Percentiles rank a stretch among this genome's conserved stretches.
Conservation (phyloP, 2,113 vertebrate species). For the Naja naja region DNA sequence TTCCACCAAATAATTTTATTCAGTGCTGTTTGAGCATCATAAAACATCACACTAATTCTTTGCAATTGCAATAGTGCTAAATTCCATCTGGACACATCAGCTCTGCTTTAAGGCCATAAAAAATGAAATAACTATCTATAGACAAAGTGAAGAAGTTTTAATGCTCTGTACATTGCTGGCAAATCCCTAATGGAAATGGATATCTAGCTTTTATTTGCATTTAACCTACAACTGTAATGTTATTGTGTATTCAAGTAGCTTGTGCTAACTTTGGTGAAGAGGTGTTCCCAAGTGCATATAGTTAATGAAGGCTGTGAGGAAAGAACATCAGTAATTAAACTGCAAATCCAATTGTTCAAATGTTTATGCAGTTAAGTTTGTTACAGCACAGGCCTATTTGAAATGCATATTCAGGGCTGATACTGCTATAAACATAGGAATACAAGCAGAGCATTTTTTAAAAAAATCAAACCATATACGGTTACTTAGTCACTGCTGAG, state of each 20-base stretch:
- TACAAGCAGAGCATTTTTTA: neutral
- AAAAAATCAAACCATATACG: neutral
- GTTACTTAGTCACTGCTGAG: neutral
- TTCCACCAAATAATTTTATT: constrained; percentile 21
- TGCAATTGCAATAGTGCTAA: neutral
- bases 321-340: accelerated
- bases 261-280: neutral
- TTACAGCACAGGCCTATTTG: neutral
- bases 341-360: neutral
- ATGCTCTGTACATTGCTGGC: constrained; percentile 36
- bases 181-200: constrained; percentile 56
- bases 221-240: neutral
- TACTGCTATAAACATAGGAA: neutral
- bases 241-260: constrained; percentile 15
- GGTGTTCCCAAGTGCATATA: neutral
- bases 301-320: neutral
- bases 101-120: constrained; percentile 28
- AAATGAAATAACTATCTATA: constrained; percentile 60
- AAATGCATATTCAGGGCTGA: neutral
- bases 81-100: constrained; percentile 38
- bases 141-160: constrained; percentile 56
- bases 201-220: constrained; percentile 36
- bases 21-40: neutral
- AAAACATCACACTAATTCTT: neutral
- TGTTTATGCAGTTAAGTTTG: neutral